Percentiles rank a stretch among this genome's conserved stretches.
Evolutionary conservation across 2,888 invertebrate species (phyloP).

Genomic region (Sussaba pulchella): DNA sequence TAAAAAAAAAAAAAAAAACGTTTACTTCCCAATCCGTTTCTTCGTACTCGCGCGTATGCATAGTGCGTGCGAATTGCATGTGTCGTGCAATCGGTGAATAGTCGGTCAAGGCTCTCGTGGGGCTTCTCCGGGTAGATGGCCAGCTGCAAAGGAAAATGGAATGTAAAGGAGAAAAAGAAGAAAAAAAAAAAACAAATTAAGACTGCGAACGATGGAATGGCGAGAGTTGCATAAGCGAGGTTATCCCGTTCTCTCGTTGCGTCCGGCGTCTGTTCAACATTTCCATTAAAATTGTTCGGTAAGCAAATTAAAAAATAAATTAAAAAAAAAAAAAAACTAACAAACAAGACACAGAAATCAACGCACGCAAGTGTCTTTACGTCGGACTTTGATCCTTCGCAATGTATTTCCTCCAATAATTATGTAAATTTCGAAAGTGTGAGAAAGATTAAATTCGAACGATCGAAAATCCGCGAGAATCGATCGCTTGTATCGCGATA

Average conservation of each 20-base stretch:
- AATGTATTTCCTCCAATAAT: too few relatives aligned
- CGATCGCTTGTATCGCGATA: not conserved
- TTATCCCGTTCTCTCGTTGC: constrained; percentile 5
- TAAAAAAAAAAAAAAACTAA: too few relatives aligned
- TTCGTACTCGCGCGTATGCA: too few relatives aligned
- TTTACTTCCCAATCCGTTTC: too few relatives aligned
- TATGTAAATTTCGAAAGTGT: too few relatives aligned
- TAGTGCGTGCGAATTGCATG: too few relatives aligned
- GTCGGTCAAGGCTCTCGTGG: constrained; percentile 56
- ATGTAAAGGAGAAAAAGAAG: not conserved
- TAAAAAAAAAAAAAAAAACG: too few relatives aligned
- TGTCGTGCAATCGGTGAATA: not conserved
- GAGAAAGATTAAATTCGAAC: too few relatives aligned
- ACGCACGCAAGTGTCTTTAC: too few relatives aligned
- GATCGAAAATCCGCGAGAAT: not conserved
- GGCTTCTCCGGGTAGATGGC: constrained; percentile 45
- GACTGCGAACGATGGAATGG: constrained; percentile 7
- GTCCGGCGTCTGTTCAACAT: not conserved
- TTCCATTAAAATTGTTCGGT: not conserved
- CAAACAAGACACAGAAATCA: too few relatives aligned
- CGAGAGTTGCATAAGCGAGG: constrained; percentile 56
- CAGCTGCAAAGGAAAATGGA: constrained; percentile 9
- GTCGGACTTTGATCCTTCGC: too few relatives aligned
- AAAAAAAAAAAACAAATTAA: constrained; percentile 21
- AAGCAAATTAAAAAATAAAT: too few relatives aligned